These are phyloP conservation scores for Arge pagana DNA, from an alignment of 2,888 invertebrate genomes.

Conservation along the genomic window DNA sequence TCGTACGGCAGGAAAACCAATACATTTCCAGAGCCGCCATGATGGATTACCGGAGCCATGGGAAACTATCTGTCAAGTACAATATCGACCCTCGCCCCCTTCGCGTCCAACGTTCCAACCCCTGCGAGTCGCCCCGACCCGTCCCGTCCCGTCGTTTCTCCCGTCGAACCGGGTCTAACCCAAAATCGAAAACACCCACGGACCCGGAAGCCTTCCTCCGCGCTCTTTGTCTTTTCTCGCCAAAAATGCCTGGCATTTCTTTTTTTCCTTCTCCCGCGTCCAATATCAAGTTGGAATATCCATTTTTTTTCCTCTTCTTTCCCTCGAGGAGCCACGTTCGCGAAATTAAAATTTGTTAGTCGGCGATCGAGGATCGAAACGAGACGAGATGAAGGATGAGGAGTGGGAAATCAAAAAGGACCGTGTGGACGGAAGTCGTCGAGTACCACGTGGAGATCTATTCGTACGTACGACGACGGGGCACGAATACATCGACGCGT, in stretches of 20 bases:
- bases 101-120: constrained; percentile 43
- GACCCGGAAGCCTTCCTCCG: neutral
- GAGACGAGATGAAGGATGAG: no score
- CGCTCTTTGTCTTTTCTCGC: neutral
- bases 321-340: neutral
- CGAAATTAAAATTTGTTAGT: neutral
- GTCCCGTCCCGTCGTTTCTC: constrained; percentile 15
- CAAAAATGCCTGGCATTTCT: neutral
- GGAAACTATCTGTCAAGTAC: constrained; percentile 59
- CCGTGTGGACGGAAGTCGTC: neutral
- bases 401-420: neutral
- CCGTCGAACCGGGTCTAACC: constrained; percentile 1
- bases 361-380: neutral
- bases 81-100: constrained; percentile 58
- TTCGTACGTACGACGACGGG: no score
- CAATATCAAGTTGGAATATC: neutral
- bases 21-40: constrained; percentile 55
- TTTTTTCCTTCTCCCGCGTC: neutral
- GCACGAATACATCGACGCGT: constrained; percentile 4
- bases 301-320: neutral
- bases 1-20: constrained; percentile 53
- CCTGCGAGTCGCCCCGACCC: constrained; percentile 39
- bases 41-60: constrained; percentile 57
- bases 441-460: constrained; percentile 12
- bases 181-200: constrained; percentile 16